Evolutionary conservation across 2,113 vertebrate species (phyloP).

Genomic region (Jaculus jaculus): DNA sequence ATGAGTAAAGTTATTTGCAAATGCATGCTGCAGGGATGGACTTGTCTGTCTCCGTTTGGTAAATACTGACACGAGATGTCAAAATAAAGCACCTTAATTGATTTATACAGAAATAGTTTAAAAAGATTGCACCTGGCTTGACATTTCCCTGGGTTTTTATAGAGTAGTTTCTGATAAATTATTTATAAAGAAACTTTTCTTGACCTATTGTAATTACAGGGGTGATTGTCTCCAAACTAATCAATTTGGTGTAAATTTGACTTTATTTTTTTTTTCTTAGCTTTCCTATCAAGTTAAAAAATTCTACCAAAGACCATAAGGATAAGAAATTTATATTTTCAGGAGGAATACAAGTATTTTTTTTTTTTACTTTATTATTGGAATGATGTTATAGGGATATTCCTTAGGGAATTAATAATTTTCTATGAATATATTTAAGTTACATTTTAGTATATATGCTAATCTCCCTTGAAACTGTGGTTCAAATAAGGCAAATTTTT

Average conservation of each 20-base stretch:
- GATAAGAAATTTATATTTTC: not conserved
- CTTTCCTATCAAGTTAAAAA: slow-evolving; percentile 34
- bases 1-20: slow-evolving; percentile 90
- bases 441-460: not conserved
- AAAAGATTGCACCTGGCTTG: slow-evolving; percentile 84
- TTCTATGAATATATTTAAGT: not conserved
- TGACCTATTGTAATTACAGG: slow-evolving; percentile 85
- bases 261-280: slow-evolving; percentile 57
- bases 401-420: not conserved
- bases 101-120: slow-evolving; percentile 87
- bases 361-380: not conserved
- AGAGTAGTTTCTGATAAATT: slow-evolving; percentile 86
- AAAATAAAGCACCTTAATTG: slow-evolving; percentile 89
- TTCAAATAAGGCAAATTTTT: not conserved
- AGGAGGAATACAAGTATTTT: not conserved
- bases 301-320: slow-evolving; percentile 3
- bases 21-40: slow-evolving; percentile 86
- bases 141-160: slow-evolving; percentile 83
- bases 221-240: slow-evolving; percentile 86
- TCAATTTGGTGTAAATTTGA: slow-evolving; percentile 83
- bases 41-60: slow-evolving; percentile 87
- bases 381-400: not conserved
- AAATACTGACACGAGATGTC: slow-evolving; percentile 87
- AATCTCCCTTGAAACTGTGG: too few species aligned
- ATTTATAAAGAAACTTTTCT: slow-evolving; percentile 85